A percentile compares a stretch with the other conserved stretches of the same genome.
Evolutionary conservation across 2,888 invertebrate genomes (phyloP).

Genomic region (Drosophila subquinaria): DNA sequence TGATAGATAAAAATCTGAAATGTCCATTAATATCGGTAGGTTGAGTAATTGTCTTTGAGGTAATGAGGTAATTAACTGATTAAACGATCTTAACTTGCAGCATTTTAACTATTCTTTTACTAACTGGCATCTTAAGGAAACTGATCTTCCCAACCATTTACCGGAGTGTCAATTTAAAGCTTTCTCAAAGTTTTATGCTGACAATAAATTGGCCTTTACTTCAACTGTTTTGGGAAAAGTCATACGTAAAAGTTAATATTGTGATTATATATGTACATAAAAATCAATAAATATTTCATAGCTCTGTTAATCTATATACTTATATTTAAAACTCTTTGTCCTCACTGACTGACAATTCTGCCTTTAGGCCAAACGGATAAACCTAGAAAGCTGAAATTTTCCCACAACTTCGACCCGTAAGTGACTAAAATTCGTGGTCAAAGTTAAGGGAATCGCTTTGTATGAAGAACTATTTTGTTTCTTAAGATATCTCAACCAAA

Average conservation of each 20-base stretch:
- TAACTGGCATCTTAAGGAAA: slow-evolving; percentile 22
- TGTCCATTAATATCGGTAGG: slow-evolving; percentile 53
- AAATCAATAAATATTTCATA: not conserved
- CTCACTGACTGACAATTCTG: no score
- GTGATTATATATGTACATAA: not conserved
- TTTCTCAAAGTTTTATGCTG: not conserved
- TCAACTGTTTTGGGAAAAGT: not conserved
- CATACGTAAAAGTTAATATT: not conserved
- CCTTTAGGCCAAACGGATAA: no score
- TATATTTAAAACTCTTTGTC: no score
- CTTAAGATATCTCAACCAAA: no score
- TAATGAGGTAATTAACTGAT: not conserved
- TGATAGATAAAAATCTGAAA: slow-evolving; percentile 13
- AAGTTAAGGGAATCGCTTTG: no score
- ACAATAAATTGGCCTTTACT: not conserved
- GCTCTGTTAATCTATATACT: not conserved
- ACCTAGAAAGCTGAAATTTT: no score
- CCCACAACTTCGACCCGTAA: no score
- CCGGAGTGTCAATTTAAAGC: slow-evolving; percentile 22
- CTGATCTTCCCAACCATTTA: slow-evolving; percentile 32
- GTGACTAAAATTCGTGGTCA: no score
- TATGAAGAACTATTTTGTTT: no score
- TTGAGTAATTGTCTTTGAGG: not conserved
- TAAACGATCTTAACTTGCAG: slow-evolving; percentile 10
- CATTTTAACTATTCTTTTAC: slow-evolving; percentile 31